Percentiles rank a stretch among this genome's conserved stretches.
Evolutionary conservation across 2,888 invertebrate species (phyloP).

Genomic region (Myopa tessellatipennis): DNA sequence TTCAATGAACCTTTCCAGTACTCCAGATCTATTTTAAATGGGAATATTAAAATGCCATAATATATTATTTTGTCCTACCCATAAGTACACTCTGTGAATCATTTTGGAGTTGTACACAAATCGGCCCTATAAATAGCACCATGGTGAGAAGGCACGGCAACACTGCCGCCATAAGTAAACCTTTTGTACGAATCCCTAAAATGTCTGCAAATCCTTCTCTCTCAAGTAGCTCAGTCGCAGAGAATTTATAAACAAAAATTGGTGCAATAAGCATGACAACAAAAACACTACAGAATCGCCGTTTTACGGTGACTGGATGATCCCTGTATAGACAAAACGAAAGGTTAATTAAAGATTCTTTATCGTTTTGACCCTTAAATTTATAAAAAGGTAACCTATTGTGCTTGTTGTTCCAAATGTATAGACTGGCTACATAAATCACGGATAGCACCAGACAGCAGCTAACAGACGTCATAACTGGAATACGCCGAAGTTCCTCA

Average conservation of each 20-base stretch:
- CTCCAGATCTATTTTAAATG: constrained; percentile 72
- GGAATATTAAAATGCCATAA: constrained; percentile 21
- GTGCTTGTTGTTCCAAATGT: constrained; percentile 84
- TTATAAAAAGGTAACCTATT: constrained; percentile 66
- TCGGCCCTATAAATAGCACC: constrained; percentile 85
- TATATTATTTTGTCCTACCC: constrained; percentile 69
- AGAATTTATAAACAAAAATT: constrained; percentile 79
- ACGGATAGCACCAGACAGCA: constrained; percentile 83
- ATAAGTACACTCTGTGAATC: constrained; percentile 77
- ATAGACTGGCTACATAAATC: constrained; percentile 87
- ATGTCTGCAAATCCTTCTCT: constrained; percentile 76
- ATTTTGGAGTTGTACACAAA: constrained; percentile 78
- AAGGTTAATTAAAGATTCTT: constrained; percentile 66
- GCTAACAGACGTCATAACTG: constrained; percentile 74
- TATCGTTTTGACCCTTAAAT: background rate
- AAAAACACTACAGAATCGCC: constrained; percentile 86
- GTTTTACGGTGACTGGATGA: constrained; percentile 88
- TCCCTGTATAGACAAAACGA: constrained; percentile 70
- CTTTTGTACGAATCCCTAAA: constrained; percentile 80
- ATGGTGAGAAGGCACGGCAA: constrained; percentile 83
- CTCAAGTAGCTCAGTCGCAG: constrained; percentile 73
- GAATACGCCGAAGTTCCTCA: constrained; percentile 47
- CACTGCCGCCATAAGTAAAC: constrained; percentile 78
- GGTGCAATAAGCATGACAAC: constrained; percentile 85
- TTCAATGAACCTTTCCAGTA: constrained; percentile 79